Evolutionary conservation across 2,888 invertebrate genomes (phyloP), one percentile per base, ranked within the genome.

Genomic region (Chalcosyrphus nemorum): DNA sequence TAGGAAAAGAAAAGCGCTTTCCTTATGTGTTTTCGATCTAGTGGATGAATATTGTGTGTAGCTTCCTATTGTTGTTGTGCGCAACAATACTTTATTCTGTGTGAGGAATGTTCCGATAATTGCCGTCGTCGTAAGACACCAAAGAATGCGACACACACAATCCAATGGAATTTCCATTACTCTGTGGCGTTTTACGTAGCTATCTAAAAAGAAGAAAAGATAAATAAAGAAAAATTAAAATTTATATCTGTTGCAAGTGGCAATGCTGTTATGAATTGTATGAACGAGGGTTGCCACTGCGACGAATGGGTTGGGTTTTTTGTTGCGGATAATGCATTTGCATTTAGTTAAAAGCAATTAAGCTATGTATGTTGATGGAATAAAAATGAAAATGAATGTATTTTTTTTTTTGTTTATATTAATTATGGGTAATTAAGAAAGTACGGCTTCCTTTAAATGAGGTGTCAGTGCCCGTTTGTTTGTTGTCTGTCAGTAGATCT

Each of bases 101-200:
- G 70, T 76, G n/a, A n/a, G 81, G 70, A 76, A 70, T 63, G 63
- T 70, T 63, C 52, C 57, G 57, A 81, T 70, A 81, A 76, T 81
- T 81, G 70, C 70, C 68, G 66, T 80, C 63, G 70, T 65, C 63
- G 63, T 65, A 71, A 81, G 65, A 81, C 77, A 81, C 81, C 21
- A 54, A 81, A 59, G 81, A 81, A 81, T 81, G 77, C 71, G 54
- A 27, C n/a, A n/a, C n/a, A 57, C 47, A 70, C 57, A 70, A 71
- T 71, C 50, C 27, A 29, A 76, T 76, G 81, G 71, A 81, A 81
- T 77, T 71, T 77, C 65, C 71, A 71, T 65, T 77, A 59, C 57
- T 54, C 32, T 21, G 27, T 50, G 38, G 66, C 38, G 70, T 70
- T 68, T n/a, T n/a, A n/a, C n/a, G n/a, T n/a, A n/a, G n/a, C n/a